Conservation (phyloP, 2,797 vertebrate genomes). For the Epinephelus malabaricus region DNA sequence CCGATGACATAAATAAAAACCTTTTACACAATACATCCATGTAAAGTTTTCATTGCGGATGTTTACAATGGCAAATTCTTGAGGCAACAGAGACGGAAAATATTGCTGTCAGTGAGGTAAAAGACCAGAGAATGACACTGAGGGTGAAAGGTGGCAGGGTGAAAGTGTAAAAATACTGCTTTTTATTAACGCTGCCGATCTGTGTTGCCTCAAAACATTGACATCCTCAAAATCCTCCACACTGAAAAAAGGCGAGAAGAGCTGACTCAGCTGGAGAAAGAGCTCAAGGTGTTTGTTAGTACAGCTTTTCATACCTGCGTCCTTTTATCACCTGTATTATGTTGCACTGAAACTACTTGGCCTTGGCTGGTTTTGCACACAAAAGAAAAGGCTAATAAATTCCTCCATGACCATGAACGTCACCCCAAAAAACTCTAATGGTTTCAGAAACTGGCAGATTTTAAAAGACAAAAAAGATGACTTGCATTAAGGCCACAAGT, state of each 20-base stretch:
- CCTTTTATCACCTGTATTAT: neutral
- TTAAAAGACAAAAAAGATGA: conserved; percentile 25
- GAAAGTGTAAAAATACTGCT: conserved; percentile 53
- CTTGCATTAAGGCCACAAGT: conserved; percentile 42
- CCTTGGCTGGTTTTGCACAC: conserved; percentile 26
- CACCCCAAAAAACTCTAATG: conserved; percentile 20
- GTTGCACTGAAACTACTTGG: conserved; percentile 35
- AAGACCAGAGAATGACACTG: conserved; percentile 4
- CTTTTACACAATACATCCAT: conserved; percentile 17
- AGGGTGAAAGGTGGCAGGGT: conserved; percentile 1
- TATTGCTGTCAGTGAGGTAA: conserved; percentile 18
- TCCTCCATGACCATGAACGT: neutral
- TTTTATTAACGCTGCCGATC: conserved; percentile 20
- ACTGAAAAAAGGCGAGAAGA: neutral
- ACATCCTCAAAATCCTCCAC: neutral
- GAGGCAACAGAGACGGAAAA: conserved; percentile 35
- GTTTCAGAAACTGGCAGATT: conserved; percentile 21
- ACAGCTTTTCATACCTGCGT: conserved; percentile 1
- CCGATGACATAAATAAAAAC: conserved; percentile 39
- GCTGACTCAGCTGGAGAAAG: neutral
- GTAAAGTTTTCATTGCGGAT: conserved; percentile 14
- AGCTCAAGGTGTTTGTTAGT: neutral
- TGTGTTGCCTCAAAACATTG: conserved; percentile 32
- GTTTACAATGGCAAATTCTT: conserved; percentile 7
- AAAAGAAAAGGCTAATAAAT: conserved; percentile 23